Conservation (phyloP, 2,888 invertebrate genomes). For the Boloria selene region DNA sequence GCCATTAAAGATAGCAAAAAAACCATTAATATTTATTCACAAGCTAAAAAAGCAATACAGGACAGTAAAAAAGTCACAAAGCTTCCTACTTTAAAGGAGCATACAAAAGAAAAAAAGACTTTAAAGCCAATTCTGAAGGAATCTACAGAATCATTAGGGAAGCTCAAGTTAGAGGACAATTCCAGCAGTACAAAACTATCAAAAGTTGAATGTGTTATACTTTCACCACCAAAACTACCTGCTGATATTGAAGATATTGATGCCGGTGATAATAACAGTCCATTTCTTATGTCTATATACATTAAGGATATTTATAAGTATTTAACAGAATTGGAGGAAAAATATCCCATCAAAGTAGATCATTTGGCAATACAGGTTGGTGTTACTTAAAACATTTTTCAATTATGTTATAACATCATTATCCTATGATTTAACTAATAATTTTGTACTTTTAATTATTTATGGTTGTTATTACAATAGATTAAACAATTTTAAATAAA, state of each 20-base stretch:
- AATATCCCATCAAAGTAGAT: constrained; percentile 84
- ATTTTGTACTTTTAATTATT: no score
- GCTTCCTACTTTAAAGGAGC: constrained; percentile 56
- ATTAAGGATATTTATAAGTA: constrained; percentile 95
- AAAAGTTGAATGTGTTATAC: constrained; percentile 7
- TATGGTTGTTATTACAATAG: no score
- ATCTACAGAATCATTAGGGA: constrained; percentile 64
- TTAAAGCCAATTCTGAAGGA: constrained; percentile 63
- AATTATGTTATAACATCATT: no score
- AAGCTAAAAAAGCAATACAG: constrained; percentile 53
- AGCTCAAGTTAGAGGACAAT: constrained; percentile 57
- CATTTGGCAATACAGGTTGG: constrained; percentile 85
- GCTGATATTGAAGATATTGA: constrained; percentile 88
- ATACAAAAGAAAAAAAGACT: constrained; percentile 46
- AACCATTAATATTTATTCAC: constrained; percentile 48
- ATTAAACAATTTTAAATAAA: no score
- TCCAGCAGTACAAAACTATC: constrained; percentile 42
- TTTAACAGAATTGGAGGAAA: constrained; percentile 87
- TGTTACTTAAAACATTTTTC: constrained; percentile 17
- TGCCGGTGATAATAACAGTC: constrained; percentile 86
- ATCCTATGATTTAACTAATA: no score
- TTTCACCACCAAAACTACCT: constrained; percentile 54
- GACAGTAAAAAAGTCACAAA: constrained; percentile 56
- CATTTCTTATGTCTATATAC: constrained; percentile 91
- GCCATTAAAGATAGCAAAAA: constrained; percentile 65